Percentiles rank a stretch among this genome's conserved stretches.
Evolutionary conservation across 2,797 vertebrate species (phyloP).

Genomic region (Meriones psammophilus): DNA sequence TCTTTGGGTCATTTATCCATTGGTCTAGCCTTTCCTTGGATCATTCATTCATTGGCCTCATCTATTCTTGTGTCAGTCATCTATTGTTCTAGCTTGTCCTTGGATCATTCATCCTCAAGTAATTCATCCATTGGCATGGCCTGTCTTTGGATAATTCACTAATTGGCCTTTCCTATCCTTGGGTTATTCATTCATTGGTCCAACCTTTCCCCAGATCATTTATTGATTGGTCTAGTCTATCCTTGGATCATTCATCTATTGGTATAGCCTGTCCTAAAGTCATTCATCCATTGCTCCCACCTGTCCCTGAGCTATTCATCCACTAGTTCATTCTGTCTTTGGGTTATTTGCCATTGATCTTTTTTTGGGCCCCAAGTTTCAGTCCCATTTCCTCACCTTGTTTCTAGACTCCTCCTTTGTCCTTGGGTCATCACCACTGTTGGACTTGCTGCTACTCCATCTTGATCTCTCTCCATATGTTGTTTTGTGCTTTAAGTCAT

Average conservation of each 20-base stretch:
- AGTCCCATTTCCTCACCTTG: background rate
- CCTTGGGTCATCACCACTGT: background rate
- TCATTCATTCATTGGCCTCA: background rate
- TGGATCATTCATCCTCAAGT: background rate
- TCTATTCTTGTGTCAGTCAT: background rate
- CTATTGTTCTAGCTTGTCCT: background rate
- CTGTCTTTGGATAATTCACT: background rate
- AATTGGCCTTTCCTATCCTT: background rate
- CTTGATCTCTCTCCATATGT: background rate
- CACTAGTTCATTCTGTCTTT: background rate
- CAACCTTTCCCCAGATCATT: background rate
- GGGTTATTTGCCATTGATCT: background rate
- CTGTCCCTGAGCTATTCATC: background rate
- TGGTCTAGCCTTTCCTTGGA: background rate
- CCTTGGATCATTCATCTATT: background rate
- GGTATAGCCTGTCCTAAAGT: background rate
- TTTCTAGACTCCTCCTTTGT: background rate
- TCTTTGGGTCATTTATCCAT: background rate
- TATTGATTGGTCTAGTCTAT: background rate
- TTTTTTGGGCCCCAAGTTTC: background rate
- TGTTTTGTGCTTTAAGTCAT: background rate
- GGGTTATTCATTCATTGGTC: background rate
- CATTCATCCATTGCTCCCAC: background rate
- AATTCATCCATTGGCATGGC: background rate
- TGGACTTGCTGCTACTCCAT: rapidly evolving